Evolutionary conservation across 37 sponge, comb jelly and placozoan genomes (phyloP), one percentile per base, ranked within the genome.

Genomic region (Spongilla lacustris): DNA sequence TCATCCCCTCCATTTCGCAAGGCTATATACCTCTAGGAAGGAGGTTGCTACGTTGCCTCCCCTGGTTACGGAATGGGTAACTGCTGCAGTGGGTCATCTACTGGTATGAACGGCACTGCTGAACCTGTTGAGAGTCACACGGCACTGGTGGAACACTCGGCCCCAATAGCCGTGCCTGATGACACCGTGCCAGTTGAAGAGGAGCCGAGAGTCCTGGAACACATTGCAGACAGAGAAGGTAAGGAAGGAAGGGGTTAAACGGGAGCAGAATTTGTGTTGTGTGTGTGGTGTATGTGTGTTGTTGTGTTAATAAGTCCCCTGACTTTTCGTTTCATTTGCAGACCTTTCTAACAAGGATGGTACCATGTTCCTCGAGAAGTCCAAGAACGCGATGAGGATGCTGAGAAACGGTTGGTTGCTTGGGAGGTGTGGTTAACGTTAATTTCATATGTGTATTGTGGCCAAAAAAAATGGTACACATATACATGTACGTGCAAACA

Each of bases 151-250:
- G 31, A 35, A 17, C 36, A 75, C 34, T 35, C 76, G 12, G 76
- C 35, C 12, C n/a, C 35, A 4, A 31, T 35, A 46, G 5, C 0
- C n/a, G 21, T 37, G 12, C 76, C 76, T 11, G n/a, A 23, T 35
- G 35, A 35, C 4, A 2, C 35, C 46, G 11, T 35, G 36, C 69
- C 58, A 10, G 11, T 17, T 1, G 58, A 58, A 17, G 36, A 78
- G 13, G 87, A 79, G 36, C 69, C 74, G 36, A 69, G 82, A 23
- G 81, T 82, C 28, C 33, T 85, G 82, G 91, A 85, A 36, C 96
- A 96, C 74, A 96, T 96, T 68, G 86, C 93, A 32, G 96, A 96
- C 36, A 86, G 96, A 80, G 96, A 96, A 96, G 96, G 96, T 93
- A 10, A 31, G 77, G 24, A 73, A 4, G 26, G 38, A 29, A 73